Conservation (phyloP, 2,888 invertebrate genomes). For the Sarcophaga subvicina region DNA sequence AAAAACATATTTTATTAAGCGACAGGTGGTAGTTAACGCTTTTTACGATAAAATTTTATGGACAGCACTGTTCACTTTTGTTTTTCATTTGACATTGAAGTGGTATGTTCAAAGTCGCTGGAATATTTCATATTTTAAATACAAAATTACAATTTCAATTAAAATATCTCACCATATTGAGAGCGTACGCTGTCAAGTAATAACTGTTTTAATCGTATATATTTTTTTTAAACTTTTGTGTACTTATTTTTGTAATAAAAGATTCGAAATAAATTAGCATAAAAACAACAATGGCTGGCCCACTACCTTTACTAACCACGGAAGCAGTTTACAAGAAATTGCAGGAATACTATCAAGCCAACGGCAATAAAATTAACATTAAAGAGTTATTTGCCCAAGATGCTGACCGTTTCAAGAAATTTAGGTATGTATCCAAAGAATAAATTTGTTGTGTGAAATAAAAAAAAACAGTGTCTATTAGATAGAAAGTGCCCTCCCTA, state of each 20-base stretch:
- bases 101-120: constrained; percentile 59
- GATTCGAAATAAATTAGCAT: constrained; percentile 27
- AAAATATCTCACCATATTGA: constrained; percentile 46
- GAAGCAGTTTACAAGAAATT: constrained; percentile 90
- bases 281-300: constrained; percentile 71
- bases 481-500: not conserved
- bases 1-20: too few species aligned
- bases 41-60: not conserved
- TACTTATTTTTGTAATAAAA: constrained; percentile 5
- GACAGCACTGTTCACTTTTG: constrained; percentile 62
- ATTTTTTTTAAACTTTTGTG: constrained; percentile 37
- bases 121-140: constrained; percentile 62
- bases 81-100: constrained; percentile 82
- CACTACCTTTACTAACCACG: constrained; percentile 83
- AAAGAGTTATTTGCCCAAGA: constrained; percentile 91
- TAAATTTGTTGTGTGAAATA: not conserved
- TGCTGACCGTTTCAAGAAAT: constrained; percentile 92
- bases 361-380: constrained; percentile 90
- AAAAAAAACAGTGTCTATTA: not conserved
- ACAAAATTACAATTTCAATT: constrained; percentile 48
- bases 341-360: constrained; percentile 87
- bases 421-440: constrained; percentile 85
- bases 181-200: constrained; percentile 45
- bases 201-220: constrained; percentile 27
- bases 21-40: not conserved